Base-by-base conservation (phyloP, 2,113 vertebrate species). In the Sigmodon hispidus region DNA sequence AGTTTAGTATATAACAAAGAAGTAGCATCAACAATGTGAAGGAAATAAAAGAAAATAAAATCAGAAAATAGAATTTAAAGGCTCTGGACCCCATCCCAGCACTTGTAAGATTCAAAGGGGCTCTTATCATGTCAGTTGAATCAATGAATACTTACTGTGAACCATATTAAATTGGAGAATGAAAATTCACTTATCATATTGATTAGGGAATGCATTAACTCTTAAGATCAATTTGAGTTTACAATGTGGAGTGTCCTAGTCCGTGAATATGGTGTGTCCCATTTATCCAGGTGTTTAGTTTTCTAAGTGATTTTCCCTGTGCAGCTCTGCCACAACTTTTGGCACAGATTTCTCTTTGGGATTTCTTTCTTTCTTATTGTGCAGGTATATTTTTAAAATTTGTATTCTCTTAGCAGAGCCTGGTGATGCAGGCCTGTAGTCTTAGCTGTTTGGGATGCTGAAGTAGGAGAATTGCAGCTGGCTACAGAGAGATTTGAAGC, bases 1-100 rank as follows among this genome's bases (percentile, higher is more conserved):
- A 94, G 72, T 57, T 89, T 72, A 70, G 55, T 65, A 4, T 93
- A 34, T 52, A 91, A 81, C 21, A 57, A 75, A 94, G 79, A 90
- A 50, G 70, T 17, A n/a, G 21, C 92, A 43, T 77, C 81, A 79
- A 11, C 88, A 73, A 43, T 61, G 45, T 43, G 80, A 95, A 89
- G 55, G 59, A 79, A 75, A 34, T 34, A 84, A 21, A 85, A 69
- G 29, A 59, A 70, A 89, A 73, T 88, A 93, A 80, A 93, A 85
- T 22, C 50, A 87, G 26, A 90, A 67, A 57, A 75, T 89, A 50
- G 81, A 15, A 52, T 92, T 89, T 40, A 84, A 93, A 24, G 43
- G 52, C 69, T 26, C 48, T 84, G 6, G 36, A 22, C 26, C 63
- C 50, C 45, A 69, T 52, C 31, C 57, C 57, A 65, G 43, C 43